phyloP scores from a whole-genome alignment of 2,888 invertebrate genomes.

The Gastracanthus pulcherrimus region DNA sequence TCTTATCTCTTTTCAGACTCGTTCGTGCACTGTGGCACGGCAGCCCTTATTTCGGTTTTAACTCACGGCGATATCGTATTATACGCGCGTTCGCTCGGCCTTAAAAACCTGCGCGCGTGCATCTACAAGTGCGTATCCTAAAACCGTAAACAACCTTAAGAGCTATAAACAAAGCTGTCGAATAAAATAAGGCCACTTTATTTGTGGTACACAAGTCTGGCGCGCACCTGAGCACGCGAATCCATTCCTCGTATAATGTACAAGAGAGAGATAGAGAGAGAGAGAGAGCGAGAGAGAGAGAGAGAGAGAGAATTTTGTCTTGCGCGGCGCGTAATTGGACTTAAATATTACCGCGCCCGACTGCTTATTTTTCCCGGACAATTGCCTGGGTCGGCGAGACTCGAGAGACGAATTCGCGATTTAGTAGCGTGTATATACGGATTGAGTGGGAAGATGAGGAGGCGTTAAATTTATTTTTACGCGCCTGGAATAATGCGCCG shows the following conservation, averaged over 20 bases:
- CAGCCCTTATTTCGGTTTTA: slow-evolving; percentile 24
- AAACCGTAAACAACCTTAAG: slow-evolving; percentile 61
- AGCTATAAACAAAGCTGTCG: slow-evolving; percentile 62
- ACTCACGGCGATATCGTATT: slow-evolving; percentile 22
- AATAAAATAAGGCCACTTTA: slow-evolving; percentile 61
- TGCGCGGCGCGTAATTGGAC: slow-evolving; percentile 59
- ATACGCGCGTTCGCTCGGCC: too few relatives aligned
- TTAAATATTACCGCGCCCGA: slow-evolving; percentile 58
- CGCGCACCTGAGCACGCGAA: slow-evolving; percentile 21
- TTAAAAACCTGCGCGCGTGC: too few relatives aligned
- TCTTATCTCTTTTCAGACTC: background rate
- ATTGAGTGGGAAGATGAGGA: slow-evolving; percentile 2
- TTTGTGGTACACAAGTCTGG: background rate
- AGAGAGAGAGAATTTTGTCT: slow-evolving; percentile 36
- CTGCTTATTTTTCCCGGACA: slow-evolving; percentile 10
- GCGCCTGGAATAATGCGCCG: slow-evolving; percentile 4
- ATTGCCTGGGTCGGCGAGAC: too few relatives aligned
- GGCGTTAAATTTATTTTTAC: slow-evolving; percentile 9
- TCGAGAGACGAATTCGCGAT: slow-evolving; percentile 28
- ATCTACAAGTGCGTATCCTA: slow-evolving; percentile 32
- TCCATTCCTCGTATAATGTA: slow-evolving; percentile 18
- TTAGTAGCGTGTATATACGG: background rate
- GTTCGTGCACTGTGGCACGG: background rate
- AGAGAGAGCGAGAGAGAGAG: too few relatives aligned
- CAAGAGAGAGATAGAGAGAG: too few relatives aligned